Base-by-base conservation (phyloP, 2,888 invertebrate genomes). In the Tetropium fuscum region DNA sequence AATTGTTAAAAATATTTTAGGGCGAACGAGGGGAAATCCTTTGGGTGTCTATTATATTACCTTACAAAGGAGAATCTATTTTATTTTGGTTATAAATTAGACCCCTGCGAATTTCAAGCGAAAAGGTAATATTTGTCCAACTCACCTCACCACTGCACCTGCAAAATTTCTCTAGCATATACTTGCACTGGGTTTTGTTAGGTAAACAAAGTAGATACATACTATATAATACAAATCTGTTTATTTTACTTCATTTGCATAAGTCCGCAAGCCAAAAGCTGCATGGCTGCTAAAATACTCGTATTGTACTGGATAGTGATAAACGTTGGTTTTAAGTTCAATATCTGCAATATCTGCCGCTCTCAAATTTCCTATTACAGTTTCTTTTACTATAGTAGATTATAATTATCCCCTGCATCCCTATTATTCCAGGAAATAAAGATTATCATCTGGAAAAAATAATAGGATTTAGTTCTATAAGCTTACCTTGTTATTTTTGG, bases 101-200 rank as follows among this genome's bases (percentile, higher is more conserved):
- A n/a, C 48, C 48, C 48, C 15, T 22, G 48, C 36, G 48, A 20
- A 36, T 41, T 48, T 48, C 48, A 36, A 32, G 48, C 22, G 36
- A 11, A 13, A 48, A 36, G 15, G 48, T 16, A 36, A 48, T 36
- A 48, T 48, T 48, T 48, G 48, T 25, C 38, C 36, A 48, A 8
- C 36, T n/a, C n/a, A n/a, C n/a, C n/a, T 48, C 36, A 25, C 22
- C 48, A 15, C 36, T 34, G 47, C 32, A 32, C 32, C 13, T 47
- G 13, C 20, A 36, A 48, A 36, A 36, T 36, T 36, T 15, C 48
- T 48, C 36, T 13, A 15, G 19, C 16, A 38, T 25, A 18, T 45
- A 38, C 38, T 36, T 36, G 36, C 36, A 48, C 36, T 38, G 38
- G 48, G 36, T 48, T 36, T 36, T 15, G 36, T 18, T 20, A 11